Percentiles rank a stretch among this genome's conserved stretches.
phyloP scores from a whole-genome alignment of 2,888 invertebrate species.

The Stenurella melanura region DNA sequence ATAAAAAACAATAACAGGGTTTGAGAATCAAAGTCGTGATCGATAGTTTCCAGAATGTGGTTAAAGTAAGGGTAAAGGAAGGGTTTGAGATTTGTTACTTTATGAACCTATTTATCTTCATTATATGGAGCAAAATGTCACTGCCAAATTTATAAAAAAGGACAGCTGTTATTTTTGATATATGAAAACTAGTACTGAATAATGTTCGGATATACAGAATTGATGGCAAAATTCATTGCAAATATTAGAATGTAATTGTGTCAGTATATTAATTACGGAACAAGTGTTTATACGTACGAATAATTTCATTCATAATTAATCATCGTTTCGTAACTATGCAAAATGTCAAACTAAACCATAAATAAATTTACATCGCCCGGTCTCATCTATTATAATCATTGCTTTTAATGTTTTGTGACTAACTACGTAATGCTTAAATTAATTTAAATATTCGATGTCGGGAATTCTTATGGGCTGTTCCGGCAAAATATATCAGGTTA shows the following conservation, averaged over 20 bases:
- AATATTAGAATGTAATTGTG: constrained; percentile 18
- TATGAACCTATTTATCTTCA: neutral
- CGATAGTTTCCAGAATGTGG: constrained; percentile 7
- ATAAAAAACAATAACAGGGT: neutral
- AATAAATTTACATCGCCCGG: constrained; percentile 22
- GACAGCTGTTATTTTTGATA: constrained; percentile 1
- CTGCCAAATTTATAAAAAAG: neutral
- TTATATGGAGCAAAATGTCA: constrained; percentile 7
- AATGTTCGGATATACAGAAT: neutral
- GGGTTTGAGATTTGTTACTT: constrained; percentile 7
- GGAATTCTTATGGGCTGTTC: too few species aligned
- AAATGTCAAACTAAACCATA: constrained; percentile 25
- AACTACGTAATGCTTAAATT: constrained; percentile 12
- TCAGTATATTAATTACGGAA: constrained; percentile 31
- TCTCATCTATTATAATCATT: constrained; percentile 18
- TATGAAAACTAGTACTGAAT: neutral
- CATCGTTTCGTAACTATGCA: constrained; percentile 14
- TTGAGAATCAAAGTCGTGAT: neutral
- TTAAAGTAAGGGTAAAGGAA: neutral
- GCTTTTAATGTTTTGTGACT: neutral
- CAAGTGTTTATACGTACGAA: constrained; percentile 32
- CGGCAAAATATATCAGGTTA: too few species aligned
- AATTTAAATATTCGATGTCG: neutral
- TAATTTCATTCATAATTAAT: constrained; percentile 28
- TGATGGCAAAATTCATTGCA: constrained; percentile 7